Base-by-base conservation (phyloP, 2,888 invertebrate species). In the Morpho helenor region DNA sequence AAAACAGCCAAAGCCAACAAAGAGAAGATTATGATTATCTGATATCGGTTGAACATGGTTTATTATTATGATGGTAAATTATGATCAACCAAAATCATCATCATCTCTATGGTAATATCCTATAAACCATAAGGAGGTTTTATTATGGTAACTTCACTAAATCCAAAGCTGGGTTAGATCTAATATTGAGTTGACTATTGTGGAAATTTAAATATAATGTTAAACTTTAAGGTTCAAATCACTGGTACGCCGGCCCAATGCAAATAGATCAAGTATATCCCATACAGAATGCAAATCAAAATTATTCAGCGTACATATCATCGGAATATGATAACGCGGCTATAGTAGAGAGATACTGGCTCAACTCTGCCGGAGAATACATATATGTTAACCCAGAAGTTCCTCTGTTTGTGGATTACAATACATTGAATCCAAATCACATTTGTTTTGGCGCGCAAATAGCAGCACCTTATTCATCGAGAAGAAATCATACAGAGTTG, bases 231-330 rank as follows among this genome's bases (percentile, higher is more conserved):
- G 89, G 84, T 55, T 64, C 72, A 6, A 82, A 84, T 7, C 90
- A 94, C 65, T 95, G 96, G 95, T 95, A 92, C 68, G 94, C 93
- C 0, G 94, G 94, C 0, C 93, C 94, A 0, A 92, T 94, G 84
- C 85, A 91, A 61, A 76, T 88, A 0, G 68, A 88, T 46, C 94
- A 94, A 70, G 68, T 89, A 3, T 94, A 93, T 88, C 94, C 94
- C 0, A 82, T 94, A 10, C 91, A 94, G 64, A 82, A 85, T 0
- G 82, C 91, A 3, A 77, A 79, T 7, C 88, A 91, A 50, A 75
- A 81, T 0, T 92, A 93, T 62, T 82, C 91, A 16, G 82, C 93
- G 0, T 94, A 92, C 67, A 78, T 93, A 4, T 87, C 92, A 1
- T 91, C 84, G 60, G 91, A 92, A 71, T 44, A 66, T 0, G 87